These are phyloP conservation scores for Spongia lamella DNA, from an alignment of 37 sponge, comb jelly and placozoan genomes.

Conservation along the genomic window DNA sequence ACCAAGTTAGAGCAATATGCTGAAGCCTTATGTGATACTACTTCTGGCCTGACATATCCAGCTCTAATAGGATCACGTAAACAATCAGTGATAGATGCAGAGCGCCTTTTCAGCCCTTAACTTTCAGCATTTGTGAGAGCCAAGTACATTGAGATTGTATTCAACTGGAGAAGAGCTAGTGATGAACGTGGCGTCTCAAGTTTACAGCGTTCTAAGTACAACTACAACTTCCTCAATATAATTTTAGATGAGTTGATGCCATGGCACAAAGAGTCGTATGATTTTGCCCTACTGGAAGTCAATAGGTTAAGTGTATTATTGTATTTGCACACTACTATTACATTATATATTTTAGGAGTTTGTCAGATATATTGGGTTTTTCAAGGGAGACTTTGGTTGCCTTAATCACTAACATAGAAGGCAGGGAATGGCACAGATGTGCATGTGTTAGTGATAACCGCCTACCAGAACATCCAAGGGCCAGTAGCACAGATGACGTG, in stretches of 20 bases:
- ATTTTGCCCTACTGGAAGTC: slow-evolving; percentile 13
- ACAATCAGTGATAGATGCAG: slow-evolving; percentile 19
- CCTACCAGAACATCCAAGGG: background rate
- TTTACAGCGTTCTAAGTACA: slow-evolving; percentile 4
- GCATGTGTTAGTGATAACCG: background rate
- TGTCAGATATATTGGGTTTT: slow-evolving; percentile 10
- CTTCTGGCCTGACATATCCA: background rate
- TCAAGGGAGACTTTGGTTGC: slow-evolving; percentile 7
- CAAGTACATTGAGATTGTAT: background rate
- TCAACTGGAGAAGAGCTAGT: slow-evolving; percentile 17
- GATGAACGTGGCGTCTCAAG: slow-evolving; percentile 11
- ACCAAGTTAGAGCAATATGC: slow-evolving; percentile 9
- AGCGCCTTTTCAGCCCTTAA: slow-evolving; percentile 16
- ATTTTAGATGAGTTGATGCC: slow-evolving; percentile 30
- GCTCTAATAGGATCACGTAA: slow-evolving; percentile 8
- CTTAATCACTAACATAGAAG: slow-evolving; percentile 1
- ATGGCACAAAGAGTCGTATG: slow-evolving; percentile 3
- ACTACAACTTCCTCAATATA: slow-evolving; percentile 3
- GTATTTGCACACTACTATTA: too few species aligned
- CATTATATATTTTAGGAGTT: too few species aligned
- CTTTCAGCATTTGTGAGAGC: too few species aligned
- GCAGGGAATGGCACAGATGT: slow-evolving; percentile 16
- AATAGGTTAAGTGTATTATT: background rate
- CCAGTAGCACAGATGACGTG: slow-evolving; percentile 6
- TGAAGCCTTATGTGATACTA: background rate